Evolutionary conservation across 2,113 vertebrate species (phyloP).

Genomic region (Rhea americana): DNA sequence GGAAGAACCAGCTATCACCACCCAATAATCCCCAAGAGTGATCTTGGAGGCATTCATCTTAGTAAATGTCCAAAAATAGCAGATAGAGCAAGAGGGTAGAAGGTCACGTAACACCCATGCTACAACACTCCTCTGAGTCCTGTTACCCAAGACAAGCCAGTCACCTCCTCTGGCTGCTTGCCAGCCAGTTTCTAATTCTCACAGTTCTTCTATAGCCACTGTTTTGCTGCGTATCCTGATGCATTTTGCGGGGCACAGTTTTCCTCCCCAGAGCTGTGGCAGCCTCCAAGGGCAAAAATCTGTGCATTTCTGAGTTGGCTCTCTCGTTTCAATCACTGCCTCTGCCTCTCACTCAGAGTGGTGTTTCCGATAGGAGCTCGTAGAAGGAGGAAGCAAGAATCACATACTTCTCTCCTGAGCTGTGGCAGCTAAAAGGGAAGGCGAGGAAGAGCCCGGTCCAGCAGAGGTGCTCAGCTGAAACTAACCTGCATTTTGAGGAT

Average conservation of each 20-base stretch:
- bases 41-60: constrained; percentile 46
- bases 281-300: neutral
- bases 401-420: constrained; percentile 44
- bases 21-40: constrained; percentile 31
- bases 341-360: constrained; percentile 48
- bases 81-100: constrained; percentile 46
- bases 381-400: constrained; percentile 53
- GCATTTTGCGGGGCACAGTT: neutral
- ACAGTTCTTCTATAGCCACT: neutral
- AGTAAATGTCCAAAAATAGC: constrained; percentile 62
- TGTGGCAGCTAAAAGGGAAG: constrained; percentile 46
- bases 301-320: neutral
- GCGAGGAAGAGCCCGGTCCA: constrained; percentile 5
- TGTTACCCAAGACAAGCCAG: neutral
- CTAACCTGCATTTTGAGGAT: constrained; percentile 47
- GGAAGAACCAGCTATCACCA: constrained; percentile 62
- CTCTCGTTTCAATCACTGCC: constrained; percentile 14
- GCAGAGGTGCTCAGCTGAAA: neutral
- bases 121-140: neutral
- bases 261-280: neutral
- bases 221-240: constrained; percentile 13
- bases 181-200: constrained; percentile 23
- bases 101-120: constrained; percentile 48
- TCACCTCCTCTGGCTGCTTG: neutral
- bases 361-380: constrained; percentile 49